phyloP scores from a whole-genome alignment of 2,113 vertebrate genomes.

The Brachypodius melanocephalos region DNA sequence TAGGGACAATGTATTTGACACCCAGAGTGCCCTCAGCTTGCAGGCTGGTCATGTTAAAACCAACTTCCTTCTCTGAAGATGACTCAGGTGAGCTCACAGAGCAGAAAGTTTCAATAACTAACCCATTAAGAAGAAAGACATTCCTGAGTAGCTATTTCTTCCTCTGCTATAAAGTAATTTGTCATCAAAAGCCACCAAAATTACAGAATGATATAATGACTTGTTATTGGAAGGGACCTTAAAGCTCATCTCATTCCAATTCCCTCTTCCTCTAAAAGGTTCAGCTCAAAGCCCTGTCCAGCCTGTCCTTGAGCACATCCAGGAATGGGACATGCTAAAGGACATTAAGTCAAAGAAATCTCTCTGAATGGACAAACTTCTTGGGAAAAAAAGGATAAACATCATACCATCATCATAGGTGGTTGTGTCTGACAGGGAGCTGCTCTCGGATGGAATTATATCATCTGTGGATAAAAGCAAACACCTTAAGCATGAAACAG shows the following conservation, averaged over 20 bases:
- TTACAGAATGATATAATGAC: not conserved
- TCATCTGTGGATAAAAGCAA: conserved; percentile 82
- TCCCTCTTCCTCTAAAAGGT: not conserved
- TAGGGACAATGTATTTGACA: not conserved
- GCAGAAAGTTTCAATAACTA: not conserved
- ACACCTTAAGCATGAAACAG: not conserved
- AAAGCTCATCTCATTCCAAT: not conserved
- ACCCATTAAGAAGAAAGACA: not conserved
- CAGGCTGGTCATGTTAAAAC: not conserved
- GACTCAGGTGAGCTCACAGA: not conserved
- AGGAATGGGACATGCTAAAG: not conserved
- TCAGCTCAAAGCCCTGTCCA: not conserved
- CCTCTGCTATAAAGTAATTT: not conserved
- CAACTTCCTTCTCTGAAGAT: not conserved
- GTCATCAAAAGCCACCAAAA: not conserved
- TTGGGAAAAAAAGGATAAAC: not conserved
- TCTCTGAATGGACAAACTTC: not conserved
- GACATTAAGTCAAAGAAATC: not conserved
- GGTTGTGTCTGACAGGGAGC: conserved; percentile 90
- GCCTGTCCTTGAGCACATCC: not conserved
- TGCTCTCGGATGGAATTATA: conserved; percentile 85
- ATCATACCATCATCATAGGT: conserved; percentile 88
- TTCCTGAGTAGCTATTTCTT: not conserved
- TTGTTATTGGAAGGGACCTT: not conserved
- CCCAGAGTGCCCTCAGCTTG: not conserved